Base-by-base conservation (phyloP, 2,888 invertebrate species). In the Pogonocherus hispidulus region DNA sequence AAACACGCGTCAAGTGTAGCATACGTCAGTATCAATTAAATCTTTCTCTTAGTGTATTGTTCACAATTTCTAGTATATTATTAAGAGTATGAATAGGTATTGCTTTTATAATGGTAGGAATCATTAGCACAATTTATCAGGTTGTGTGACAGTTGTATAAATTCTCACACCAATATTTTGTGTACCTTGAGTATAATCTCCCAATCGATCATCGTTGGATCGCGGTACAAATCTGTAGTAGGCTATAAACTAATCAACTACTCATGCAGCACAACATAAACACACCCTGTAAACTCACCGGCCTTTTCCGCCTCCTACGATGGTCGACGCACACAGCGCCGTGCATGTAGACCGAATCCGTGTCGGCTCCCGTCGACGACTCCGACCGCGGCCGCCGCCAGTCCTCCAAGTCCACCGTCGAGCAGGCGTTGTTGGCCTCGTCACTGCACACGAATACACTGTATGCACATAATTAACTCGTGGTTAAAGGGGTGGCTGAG, bases 331-430 rank as follows among this genome's bases (percentile, higher is more conserved):
- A 82, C 54, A 82, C 78, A 46, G 82, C 78, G 60, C 82, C 79
- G 75, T 84, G 85, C 82, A 85, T 82, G 74, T 85, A 92, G 72
- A 92, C 92, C 66, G 92, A 93, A 80, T 93, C 92, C n/a, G 90
- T 91, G 80, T 93, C 93, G 0, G 91, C 92, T 0, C 86, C 88
- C 55, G 87, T 87, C 72, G 91, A 91, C 67, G 94, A 94, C 86
- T 95, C 95, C 22, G 94, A 94, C 62, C 95, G 89, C 69, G 91
- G 90, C 62, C 95, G 88, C 57, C 89, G 87, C 90, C 91, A 91
- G 67, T 90, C 91, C 67, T 92, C 92, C 81, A 90, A 87, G 77
- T 92, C 86, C 79, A 79, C 86, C 79, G 89, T 84, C 80, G 88
- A 75, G 89, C 91, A 73, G 87, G 89, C 68, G 89, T 91, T 85